Evolutionary conservation across 2,113 vertebrate genomes (phyloP).

Genomic region (Melierax canorus): DNA sequence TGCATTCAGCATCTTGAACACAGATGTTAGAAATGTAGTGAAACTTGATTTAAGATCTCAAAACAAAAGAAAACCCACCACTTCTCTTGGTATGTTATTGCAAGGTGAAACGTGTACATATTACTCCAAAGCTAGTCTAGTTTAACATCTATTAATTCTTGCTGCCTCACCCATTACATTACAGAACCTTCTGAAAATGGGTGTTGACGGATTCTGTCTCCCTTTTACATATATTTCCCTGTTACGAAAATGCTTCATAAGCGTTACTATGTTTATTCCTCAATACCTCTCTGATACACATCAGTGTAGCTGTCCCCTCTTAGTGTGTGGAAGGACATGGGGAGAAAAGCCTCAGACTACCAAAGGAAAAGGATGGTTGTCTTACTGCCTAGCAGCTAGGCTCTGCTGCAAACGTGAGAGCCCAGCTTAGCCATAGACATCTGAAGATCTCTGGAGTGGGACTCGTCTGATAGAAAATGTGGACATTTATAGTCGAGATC

Average conservation of each 20-base stretch:
- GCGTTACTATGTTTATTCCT: neutral
- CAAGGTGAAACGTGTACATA: neutral
- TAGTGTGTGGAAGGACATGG: neutral
- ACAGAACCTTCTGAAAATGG: neutral
- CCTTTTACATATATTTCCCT: neutral
- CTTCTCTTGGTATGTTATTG: neutral
- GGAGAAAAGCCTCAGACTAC: neutral
- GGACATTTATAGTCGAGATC: neutral
- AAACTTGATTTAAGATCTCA: neutral
- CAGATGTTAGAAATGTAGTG: neutral
- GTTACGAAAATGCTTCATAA: neutral
- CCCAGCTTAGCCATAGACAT: neutral
- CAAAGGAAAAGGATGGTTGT: neutral
- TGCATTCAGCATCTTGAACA: neutral
- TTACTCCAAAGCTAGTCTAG: neutral
- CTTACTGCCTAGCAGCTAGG: neutral
- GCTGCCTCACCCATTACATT: neutral
- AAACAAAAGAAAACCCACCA: neutral
- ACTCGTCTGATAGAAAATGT: neutral
- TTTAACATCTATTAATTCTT: neutral
- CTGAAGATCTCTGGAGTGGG: neutral
- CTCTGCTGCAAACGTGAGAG: neutral
- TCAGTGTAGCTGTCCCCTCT: neutral
- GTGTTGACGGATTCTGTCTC: neutral
- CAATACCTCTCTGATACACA: neutral